Base-by-base conservation (phyloP, 2,797 vertebrate genomes). In the Onychomys arenicola region DNA sequence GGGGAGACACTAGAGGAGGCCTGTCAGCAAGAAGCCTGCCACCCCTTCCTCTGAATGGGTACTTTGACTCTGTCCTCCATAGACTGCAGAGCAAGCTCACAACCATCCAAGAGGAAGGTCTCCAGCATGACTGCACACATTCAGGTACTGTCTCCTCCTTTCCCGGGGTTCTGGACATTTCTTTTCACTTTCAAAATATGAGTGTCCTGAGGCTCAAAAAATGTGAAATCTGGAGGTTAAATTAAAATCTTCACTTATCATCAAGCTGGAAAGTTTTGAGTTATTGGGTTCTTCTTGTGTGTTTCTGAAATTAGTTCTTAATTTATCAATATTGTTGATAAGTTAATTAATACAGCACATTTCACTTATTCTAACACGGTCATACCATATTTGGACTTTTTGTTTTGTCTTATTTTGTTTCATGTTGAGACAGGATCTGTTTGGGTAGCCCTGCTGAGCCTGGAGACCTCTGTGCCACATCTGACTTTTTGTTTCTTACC, bases 21-120 rank as follows among this genome's bases (percentile, higher is more conserved):
- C 52, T 59, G n/a, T 57, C 49, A 87, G 7, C 46, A 37, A 87
- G 84, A 25, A n/a, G 46, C 32, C 46, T 37, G 25, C 11, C 4
- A 10, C 2, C n/a, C n/a, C 29, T 57, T 57, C 69, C 27, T 73
- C 40, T 59, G 69, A 73, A 59, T 43, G 25, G 32, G 52, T 73
- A 0, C 52, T 49, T 37, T 2, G 8, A 1, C 61, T 52, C 49
- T 81, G 77, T 76, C 49, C 40, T 5, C 0, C 59, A 3, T 0
- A 94, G 97, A 89, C 17, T 81, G 96, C 59, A 94, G 96, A 40
- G 94, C 96, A 57, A 97, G 97, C 65, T 97, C 96, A 3, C 93
- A 88, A 4, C 55, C 97, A 57, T 97, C 97, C 29, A 97, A 95
- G 91, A 97, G 96, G 80, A 97, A 97, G 14, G 96, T 97, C 40